phyloP scores from a whole-genome alignment of 2,797 vertebrate species.

The Argentina silus region DNA sequence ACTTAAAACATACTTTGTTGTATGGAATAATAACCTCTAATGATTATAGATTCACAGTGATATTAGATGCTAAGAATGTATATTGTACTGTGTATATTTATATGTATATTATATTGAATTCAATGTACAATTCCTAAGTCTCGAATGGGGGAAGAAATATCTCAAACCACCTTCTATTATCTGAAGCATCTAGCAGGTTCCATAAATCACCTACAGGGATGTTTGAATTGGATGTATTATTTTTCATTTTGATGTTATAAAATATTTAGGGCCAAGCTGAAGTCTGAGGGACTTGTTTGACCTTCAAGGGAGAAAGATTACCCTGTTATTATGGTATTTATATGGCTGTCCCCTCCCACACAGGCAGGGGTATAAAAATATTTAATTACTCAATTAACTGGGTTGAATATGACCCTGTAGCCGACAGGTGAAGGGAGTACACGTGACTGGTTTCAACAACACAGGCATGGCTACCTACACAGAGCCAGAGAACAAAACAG shows the following conservation, averaged over 20 bases:
- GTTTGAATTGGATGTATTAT: conserved; percentile 72
- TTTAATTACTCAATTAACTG: conserved; percentile 81
- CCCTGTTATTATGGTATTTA: conserved; percentile 79
- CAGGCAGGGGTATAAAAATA: conserved; percentile 76
- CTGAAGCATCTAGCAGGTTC: conserved; percentile 45
- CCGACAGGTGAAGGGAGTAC: conserved; percentile 59
- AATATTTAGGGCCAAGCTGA: conserved; percentile 77
- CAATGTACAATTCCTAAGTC: background rate
- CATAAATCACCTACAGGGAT: conserved; percentile 66
- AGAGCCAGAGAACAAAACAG: conserved; percentile 5
- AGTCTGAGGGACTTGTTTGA: conserved; percentile 64
- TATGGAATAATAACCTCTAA: background rate
- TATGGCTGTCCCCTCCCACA: conserved; percentile 57
- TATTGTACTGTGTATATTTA: background rate
- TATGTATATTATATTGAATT: too few species aligned
- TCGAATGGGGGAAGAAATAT: background rate
- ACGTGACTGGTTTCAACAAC: conserved; percentile 54
- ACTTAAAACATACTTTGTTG: too few species aligned
- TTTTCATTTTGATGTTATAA: conserved; percentile 78
- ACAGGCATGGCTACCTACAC: conserved; percentile 12
- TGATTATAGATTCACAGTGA: background rate
- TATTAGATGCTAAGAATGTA: background rate
- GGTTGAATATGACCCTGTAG: conserved; percentile 71
- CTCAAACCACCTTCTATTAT: conserved; percentile 39
- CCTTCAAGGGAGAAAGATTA: conserved; percentile 73